Evolutionary conservation across 2,113 vertebrate species (phyloP).

Genomic region (Prionailurus bengalensis): DNA sequence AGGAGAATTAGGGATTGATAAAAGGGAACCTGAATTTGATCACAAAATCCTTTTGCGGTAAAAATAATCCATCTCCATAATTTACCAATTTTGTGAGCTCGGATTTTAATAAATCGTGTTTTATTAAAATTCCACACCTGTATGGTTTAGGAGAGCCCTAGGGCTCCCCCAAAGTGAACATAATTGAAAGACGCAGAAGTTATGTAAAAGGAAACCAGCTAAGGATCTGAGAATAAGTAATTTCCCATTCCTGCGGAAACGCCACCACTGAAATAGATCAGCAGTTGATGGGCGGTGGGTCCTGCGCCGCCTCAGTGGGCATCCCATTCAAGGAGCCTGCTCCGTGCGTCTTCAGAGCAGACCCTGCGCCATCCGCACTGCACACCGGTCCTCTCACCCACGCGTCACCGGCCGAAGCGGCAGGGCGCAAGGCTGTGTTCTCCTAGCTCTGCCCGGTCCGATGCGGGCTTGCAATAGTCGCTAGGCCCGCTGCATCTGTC

Average conservation of each 20-base stretch:
- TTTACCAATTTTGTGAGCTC: conserved; percentile 4
- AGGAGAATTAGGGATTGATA: neutral
- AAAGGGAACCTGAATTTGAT: neutral
- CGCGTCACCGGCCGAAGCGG: neutral
- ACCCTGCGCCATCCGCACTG: neutral
- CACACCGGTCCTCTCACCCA: neutral
- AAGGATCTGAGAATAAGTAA: conserved; percentile 29
- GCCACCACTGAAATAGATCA: neutral
- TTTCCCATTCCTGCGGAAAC: neutral
- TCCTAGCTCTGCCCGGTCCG: fast-evolving
- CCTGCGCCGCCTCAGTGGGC: neutral
- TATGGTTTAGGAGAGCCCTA: neutral
- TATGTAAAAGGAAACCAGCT: conserved; percentile 30
- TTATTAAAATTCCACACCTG: conserved; percentile 50
- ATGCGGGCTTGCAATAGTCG: neutral
- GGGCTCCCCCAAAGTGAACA: neutral
- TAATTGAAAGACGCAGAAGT: conserved; percentile 5
- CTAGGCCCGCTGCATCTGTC: neutral
- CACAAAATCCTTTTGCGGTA: conserved; percentile 4
- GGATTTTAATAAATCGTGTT: conserved; percentile 22
- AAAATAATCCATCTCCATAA: neutral
- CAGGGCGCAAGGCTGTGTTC: neutral
- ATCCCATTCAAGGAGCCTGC: neutral
- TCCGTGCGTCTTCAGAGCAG: fast-evolving
- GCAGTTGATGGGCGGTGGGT: neutral